Base-by-base conservation (phyloP, 2,113 vertebrate species). In the Suncus etruscus region DNA sequence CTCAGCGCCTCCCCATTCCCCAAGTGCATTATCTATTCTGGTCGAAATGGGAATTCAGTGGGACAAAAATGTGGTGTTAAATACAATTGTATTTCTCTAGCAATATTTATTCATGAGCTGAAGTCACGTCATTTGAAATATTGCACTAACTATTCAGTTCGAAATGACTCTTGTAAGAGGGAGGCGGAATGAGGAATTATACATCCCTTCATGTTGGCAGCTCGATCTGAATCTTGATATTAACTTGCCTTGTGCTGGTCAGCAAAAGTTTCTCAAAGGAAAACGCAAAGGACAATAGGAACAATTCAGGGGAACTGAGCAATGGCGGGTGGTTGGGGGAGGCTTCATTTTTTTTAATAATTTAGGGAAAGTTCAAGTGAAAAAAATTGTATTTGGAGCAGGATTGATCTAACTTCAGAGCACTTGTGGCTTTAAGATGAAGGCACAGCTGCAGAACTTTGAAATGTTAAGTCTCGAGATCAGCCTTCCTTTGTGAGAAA, bases 221-320 rank as follows among this genome's bases (percentile, higher is more conserved):
- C 86, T 94, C 72, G 72, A 83, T 29, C 92, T 81, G 73, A 80
- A 82, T 94, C 70, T 90, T 91, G 48, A 94, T 39, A 74, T 75
- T 85, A 75, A 91, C 70, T 79, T 87, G 47, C 47, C 61, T 83
- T 77, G 61, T 92, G 81, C 65, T 91, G 78, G 65, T 94, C 81
- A 95, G 82, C 82, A 83, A 87, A 90, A 91, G 58, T 87, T 90
- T 92, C 78, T 87, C 75, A 73, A 93, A 87, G 48, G 54, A 84
- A 94, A 86, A 76, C 47, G 70, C 79, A 93, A 94, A 92, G 68
- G 74, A 84, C 87, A 93, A 87, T 81, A 78, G 89, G 32, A 86
- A 92, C 66, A 89, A 79, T 76, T 92, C 69, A 93, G 65, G 91
- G 88, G 89, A 79, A 69, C 10, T 16, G 72, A 92, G 89, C 51